Percentiles rank a stretch among this genome's conserved stretches.
Evolutionary conservation across 2,888 invertebrate species (phyloP).

Genomic region (Leucophora obtusa): DNA sequence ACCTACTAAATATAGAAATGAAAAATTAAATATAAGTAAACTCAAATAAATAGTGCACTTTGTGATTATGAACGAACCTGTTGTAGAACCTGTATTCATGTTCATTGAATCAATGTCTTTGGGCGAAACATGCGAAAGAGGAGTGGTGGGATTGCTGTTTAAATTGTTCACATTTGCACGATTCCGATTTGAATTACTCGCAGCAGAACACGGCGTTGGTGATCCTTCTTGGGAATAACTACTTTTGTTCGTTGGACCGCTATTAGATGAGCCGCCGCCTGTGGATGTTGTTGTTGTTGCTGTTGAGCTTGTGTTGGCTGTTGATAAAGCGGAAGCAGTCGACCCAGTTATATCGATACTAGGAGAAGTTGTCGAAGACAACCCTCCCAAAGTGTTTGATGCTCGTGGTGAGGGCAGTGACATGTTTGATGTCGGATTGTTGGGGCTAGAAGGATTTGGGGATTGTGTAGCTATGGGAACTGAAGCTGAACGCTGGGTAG

Average conservation of each 20-base stretch:
- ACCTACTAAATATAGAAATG: neutral
- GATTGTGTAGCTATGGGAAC: slow-evolving; percentile 87
- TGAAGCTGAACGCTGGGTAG: slow-evolving; percentile 85
- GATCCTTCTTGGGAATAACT: slow-evolving; percentile 69
- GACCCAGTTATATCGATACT: slow-evolving; percentile 79
- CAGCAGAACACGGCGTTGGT: slow-evolving; percentile 62
- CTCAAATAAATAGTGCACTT: no score
- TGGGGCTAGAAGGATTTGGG: slow-evolving; percentile 86
- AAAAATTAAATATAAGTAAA: no score
- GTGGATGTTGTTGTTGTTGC: slow-evolving; percentile 79
- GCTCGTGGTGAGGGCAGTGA: slow-evolving; percentile 86
- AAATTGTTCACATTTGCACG: slow-evolving; percentile 79
- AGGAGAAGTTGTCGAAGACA: slow-evolving; percentile 85
- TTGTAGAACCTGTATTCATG: slow-evolving; percentile 33
- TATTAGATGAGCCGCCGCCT: slow-evolving; percentile 65
- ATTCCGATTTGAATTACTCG: slow-evolving; percentile 63
- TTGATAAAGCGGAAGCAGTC: slow-evolving; percentile 48
- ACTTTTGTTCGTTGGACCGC: slow-evolving; percentile 67
- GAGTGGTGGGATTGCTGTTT: slow-evolving; percentile 85
- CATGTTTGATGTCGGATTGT: slow-evolving; percentile 85
- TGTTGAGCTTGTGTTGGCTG: slow-evolving; percentile 73
- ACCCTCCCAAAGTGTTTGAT: slow-evolving; percentile 77
- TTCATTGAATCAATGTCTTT: slow-evolving; percentile 75
- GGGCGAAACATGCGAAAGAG: slow-evolving; percentile 83
- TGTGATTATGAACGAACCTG: slow-evolving; percentile 38